Conservation (phyloP, 2,797 vertebrate genomes). For the Anomalospiza imberbis region DNA sequence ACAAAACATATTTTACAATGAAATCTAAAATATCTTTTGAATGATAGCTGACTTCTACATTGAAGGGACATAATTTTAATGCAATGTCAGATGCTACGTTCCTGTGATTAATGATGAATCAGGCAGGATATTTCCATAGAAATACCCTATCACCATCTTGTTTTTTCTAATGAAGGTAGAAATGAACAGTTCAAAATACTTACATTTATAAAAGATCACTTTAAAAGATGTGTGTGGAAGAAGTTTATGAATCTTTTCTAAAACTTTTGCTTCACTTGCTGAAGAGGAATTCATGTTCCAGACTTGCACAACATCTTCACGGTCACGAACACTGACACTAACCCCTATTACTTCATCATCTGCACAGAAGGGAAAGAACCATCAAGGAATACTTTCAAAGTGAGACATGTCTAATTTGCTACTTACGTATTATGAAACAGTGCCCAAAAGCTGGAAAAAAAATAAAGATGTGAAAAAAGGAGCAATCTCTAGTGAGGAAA, state of each 20-base stretch:
- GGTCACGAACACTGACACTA: constrained; percentile 89
- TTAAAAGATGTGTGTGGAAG: constrained; percentile 91
- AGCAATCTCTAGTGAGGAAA: background rate
- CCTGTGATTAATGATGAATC: background rate
- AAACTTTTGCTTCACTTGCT: constrained; percentile 86
- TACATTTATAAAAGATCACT: constrained; percentile 96
- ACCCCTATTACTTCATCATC: constrained; percentile 95
- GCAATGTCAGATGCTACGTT: background rate
- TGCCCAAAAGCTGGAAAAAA: background rate
- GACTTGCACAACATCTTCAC: constrained; percentile 91
- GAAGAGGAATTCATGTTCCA: constrained; percentile 92
- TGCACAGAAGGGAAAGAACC: constrained; percentile 55
- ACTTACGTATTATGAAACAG: background rate
- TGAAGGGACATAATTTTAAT: background rate
- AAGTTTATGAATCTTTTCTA: constrained; percentile 90
- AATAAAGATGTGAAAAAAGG: background rate
- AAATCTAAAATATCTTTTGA: background rate
- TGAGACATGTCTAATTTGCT: background rate
- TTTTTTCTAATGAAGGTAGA: background rate
- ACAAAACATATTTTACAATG: background rate
- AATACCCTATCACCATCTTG: background rate
- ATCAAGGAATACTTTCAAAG: background rate
- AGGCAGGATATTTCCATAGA: background rate
- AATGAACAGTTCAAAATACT: constrained; percentile 70
- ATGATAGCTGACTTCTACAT: background rate